Conservation (phyloP, 2,888 invertebrate species). For the Pollenia labialis region DNA sequence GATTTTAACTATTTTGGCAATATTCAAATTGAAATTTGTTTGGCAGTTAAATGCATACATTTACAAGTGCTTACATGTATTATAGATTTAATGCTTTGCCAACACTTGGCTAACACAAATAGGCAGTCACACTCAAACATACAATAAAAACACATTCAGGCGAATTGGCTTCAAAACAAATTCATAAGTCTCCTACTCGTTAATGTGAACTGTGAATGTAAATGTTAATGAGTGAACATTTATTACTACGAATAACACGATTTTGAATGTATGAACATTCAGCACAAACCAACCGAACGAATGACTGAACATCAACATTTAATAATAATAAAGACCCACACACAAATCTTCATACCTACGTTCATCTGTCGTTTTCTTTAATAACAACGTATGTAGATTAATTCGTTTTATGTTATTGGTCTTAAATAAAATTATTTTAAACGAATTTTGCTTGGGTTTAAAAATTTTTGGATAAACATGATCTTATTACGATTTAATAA, state of each 20-base stretch:
- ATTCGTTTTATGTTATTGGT: no score
- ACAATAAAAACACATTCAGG: not conserved
- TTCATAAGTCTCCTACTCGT: slow-evolving; percentile 26
- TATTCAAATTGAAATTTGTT: slow-evolving; percentile 21
- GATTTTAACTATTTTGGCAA: slow-evolving; percentile 38
- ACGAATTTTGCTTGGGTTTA: no score
- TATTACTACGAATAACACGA: slow-evolving; percentile 32
- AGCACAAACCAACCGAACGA: slow-evolving; percentile 7
- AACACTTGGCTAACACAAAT: slow-evolving; percentile 33
- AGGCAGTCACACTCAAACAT: not conserved
- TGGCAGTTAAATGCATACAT: slow-evolving; percentile 48
- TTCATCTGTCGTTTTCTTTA: no score
- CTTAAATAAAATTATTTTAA: no score
- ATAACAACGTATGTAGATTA: no score
- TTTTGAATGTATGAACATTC: slow-evolving; percentile 25
- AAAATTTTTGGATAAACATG: no score
- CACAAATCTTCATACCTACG: no score
- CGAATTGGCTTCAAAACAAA: slow-evolving; percentile 6
- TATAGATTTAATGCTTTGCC: slow-evolving; percentile 29
- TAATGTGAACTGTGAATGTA: slow-evolving; percentile 25
- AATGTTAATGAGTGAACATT: slow-evolving; percentile 60
- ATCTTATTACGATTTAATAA: no score
- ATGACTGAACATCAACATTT: slow-evolving; percentile 6
- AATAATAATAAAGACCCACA: no score
- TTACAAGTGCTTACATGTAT: slow-evolving; percentile 48